These are phyloP conservation scores for Mico argentatus DNA, from an alignment of 2,797 vertebrate species.

Conservation along the genomic window DNA sequence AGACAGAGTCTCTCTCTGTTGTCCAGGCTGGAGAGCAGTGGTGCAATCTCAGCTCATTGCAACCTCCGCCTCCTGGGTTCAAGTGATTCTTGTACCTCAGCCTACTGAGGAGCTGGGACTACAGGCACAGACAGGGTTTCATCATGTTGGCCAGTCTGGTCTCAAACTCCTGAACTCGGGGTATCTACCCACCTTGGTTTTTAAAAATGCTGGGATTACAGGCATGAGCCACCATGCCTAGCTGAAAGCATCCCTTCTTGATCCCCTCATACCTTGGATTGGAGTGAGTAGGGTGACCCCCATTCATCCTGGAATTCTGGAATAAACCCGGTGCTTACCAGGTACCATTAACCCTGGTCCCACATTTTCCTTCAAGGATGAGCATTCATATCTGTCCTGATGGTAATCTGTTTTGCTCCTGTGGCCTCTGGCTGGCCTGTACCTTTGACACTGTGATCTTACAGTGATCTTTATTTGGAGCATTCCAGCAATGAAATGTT, in stretches of 20 bases:
- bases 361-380: neutral
- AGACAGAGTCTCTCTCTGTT: neutral
- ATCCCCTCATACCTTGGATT: neutral
- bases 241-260: neutral
- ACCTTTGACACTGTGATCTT: neutral
- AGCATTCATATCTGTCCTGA: neutral
- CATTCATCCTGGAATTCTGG: neutral
- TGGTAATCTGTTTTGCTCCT: neutral
- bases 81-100: neutral
- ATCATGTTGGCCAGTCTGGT: neutral
- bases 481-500: neutral
- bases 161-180: neutral
- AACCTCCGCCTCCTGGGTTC: neutral
- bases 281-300: too few relatives aligned
- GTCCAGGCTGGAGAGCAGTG: neutral
- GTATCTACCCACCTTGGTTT: neutral
- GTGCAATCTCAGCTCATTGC: neutral
- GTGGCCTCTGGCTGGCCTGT: neutral
- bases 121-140: neutral
- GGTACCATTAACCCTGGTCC: neutral
- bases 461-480: neutral
- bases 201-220: neutral
- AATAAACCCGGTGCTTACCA: neutral
- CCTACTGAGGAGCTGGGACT: neutral
- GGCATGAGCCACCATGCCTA: neutral